Evolutionary conservation across 2,113 vertebrate genomes (phyloP).

Genomic region (Terrapene triunguis): DNA sequence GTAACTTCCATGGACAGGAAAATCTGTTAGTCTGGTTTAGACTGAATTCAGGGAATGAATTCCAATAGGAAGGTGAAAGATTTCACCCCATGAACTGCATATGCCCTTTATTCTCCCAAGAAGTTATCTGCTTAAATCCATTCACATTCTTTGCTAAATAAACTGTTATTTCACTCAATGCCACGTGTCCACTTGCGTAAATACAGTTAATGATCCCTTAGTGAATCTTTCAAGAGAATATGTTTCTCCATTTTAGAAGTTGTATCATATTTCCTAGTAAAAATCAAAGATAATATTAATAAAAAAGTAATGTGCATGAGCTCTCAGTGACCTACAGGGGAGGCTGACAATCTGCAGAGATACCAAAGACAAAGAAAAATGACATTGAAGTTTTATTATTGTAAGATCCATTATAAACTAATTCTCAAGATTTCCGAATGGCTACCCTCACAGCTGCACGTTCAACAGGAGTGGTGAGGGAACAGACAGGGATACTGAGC

Average conservation of each 20-base stretch:
- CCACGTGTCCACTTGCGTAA: background rate
- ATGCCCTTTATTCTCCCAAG: conserved; percentile 34
- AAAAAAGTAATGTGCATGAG: conserved; percentile 30
- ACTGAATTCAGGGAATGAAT: background rate
- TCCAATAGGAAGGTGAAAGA: background rate
- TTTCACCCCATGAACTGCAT: conserved; percentile 6
- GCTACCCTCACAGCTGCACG: conserved; percentile 9
- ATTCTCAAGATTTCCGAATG: conserved; percentile 39
- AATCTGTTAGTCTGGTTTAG: background rate
- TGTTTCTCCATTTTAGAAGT: conserved; percentile 43
- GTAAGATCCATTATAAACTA: background rate
- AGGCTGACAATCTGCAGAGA: conserved; percentile 20
- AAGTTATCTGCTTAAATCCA: conserved; percentile 20
- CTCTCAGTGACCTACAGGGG: conserved; percentile 31
- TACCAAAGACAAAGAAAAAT: conserved; percentile 41
- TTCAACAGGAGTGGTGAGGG: background rate
- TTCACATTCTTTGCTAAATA: conserved; percentile 28
- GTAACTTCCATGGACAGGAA: background rate
- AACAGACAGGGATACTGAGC: conserved; percentile 34
- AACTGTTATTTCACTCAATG: conserved; percentile 52
- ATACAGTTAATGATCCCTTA: conserved; percentile 36
- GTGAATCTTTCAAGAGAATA: background rate
- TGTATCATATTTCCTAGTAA: conserved; percentile 53
- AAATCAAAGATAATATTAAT: conserved; percentile 66
- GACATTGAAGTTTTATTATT: conserved; percentile 11